A percentile compares a stretch with the other conserved stretches of the same genome.
These are phyloP conservation scores for Pseudomyrmex flavicornis DNA, from an alignment of 1,140 invertebrate genomes.

Conservation along the genomic window DNA sequence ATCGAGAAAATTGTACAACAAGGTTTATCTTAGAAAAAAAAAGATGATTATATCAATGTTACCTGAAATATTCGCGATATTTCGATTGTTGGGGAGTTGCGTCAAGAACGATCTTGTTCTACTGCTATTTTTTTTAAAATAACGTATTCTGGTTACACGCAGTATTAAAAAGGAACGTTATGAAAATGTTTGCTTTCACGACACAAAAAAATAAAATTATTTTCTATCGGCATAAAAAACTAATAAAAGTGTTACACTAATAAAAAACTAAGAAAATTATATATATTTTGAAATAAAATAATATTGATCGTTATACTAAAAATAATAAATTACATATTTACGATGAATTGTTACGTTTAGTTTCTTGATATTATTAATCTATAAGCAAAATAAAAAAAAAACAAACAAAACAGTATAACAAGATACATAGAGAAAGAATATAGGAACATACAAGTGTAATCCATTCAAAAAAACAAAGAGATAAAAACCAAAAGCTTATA, in stretches of 20 bases:
- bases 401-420: neutral
- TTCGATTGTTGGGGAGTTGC: neutral
- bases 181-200: neutral
- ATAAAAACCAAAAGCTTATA: neutral
- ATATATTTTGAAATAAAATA: too few species aligned
- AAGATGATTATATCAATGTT: neutral
- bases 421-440: neutral
- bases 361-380: too few species aligned
- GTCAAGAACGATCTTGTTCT: conserved; percentile 14
- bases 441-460: neutral
- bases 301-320: too few species aligned
- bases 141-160: too few species aligned
- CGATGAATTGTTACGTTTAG: too few species aligned
- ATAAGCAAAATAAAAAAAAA: too few species aligned
- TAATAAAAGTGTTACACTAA: too few species aligned
- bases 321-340: too few species aligned
- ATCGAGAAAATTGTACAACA: conserved; percentile 10
- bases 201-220: too few species aligned
- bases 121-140: too few species aligned
- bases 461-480: neutral
- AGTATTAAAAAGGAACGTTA: neutral
- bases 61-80: neutral
- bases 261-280: too few species aligned
- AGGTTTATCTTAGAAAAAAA: neutral
- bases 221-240: too few species aligned